Evolutionary conservation across 2,113 vertebrate species (phyloP).

Genomic region (Choloepus hoffmanni): DNA sequence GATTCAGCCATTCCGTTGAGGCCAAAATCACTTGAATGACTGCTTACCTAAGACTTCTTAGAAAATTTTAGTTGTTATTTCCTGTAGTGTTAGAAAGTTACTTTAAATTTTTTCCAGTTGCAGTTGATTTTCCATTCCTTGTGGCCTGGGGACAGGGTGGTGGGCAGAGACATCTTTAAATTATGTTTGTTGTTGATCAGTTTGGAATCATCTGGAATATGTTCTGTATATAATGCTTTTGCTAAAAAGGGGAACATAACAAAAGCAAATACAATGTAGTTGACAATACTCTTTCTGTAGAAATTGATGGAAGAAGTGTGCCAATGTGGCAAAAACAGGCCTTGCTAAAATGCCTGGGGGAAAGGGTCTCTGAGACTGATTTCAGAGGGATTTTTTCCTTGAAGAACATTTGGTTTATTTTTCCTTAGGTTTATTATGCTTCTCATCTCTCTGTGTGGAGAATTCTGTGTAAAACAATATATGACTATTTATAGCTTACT

Average conservation of each 20-base stretch:
- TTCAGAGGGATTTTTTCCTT: background rate
- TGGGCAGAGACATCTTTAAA: slow-evolving; percentile 17
- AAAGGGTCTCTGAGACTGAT: background rate
- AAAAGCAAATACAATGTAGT: background rate
- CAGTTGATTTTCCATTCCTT: slow-evolving; percentile 27
- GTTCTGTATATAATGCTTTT: background rate
- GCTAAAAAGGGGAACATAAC: background rate
- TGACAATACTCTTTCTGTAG: background rate
- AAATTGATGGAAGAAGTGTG: background rate
- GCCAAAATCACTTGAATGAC: background rate
- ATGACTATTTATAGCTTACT: background rate
- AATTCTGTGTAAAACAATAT: background rate
- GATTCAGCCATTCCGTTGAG: background rate
- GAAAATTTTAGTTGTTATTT: background rate
- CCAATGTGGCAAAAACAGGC: background rate
- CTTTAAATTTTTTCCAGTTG: background rate
- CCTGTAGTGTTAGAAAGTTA: background rate
- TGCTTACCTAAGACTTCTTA: background rate
- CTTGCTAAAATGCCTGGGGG: background rate
- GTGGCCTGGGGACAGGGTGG: background rate
- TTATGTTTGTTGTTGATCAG: background rate
- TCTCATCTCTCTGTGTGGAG: slow-evolving; percentile 17
- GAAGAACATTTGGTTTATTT: background rate
- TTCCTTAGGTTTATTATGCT: background rate
- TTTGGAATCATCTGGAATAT: background rate